phyloP scores from a whole-genome alignment of 2,888 invertebrate genomes.

The Melanostoma scalare region DNA sequence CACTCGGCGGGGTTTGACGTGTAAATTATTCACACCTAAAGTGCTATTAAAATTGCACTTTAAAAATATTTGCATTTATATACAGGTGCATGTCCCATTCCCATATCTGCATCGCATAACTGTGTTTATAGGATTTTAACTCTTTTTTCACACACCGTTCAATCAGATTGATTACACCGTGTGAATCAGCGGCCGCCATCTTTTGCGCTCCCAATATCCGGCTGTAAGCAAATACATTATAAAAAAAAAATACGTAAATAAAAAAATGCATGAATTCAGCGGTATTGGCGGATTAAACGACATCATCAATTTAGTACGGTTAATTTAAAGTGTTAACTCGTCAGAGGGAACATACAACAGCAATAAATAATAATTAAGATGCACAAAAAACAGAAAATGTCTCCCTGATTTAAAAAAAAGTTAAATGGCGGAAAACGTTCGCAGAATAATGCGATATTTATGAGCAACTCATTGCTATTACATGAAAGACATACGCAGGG shows the following conservation, averaged over 20 bases:
- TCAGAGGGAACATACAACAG: constrained; percentile 55
- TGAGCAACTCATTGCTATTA: too few species aligned
- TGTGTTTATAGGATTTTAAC: not conserved
- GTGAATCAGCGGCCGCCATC: constrained; percentile 57
- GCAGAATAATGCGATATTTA: constrained; percentile 8
- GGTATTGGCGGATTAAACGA: constrained; percentile 59
- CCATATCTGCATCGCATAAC: constrained; percentile 2
- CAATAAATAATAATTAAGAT: constrained; percentile 68
- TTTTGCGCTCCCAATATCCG: constrained; percentile 60
- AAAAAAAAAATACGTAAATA: not conserved
- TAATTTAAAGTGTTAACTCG: constrained; percentile 70
- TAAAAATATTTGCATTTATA: constrained; percentile 70
- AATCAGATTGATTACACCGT: constrained; percentile 67
- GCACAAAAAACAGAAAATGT: constrained; percentile 24
- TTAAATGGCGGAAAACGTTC: constrained; percentile 1
- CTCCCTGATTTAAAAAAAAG: constrained; percentile 1
- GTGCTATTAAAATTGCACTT: constrained; percentile 73
- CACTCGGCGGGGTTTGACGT: constrained; percentile 34
- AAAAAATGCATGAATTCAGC: constrained; percentile 21
- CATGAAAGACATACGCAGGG: too few species aligned
- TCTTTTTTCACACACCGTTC: constrained; percentile 20
- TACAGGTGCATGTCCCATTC: constrained; percentile 31
- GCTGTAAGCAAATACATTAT: constrained; percentile 11
- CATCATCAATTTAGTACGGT: constrained; percentile 66
- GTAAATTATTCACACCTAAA: constrained; percentile 71